Conservation (phyloP, 2,888 invertebrate species). For the Horisme vitalbata region DNA sequence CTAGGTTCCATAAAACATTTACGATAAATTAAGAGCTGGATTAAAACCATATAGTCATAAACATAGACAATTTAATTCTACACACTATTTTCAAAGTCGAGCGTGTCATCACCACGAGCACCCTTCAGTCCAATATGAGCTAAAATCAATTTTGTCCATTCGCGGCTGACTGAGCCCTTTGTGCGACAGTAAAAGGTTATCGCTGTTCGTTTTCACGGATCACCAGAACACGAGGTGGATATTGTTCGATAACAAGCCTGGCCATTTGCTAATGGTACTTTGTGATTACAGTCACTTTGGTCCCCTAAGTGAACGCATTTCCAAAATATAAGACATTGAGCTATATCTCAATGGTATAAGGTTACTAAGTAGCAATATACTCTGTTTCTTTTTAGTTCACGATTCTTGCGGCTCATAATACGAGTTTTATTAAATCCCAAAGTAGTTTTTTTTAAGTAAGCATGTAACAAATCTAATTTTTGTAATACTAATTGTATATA, state of each 20-base stretch:
- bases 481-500: too few species aligned
- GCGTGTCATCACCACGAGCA: constrained; percentile 14
- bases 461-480: too few species aligned
- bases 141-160: constrained; percentile 74
- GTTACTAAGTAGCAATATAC: neutral
- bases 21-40: too few species aligned
- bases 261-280: constrained; percentile 46
- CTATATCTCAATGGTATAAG: neutral
- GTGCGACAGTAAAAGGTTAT: constrained; percentile 74
- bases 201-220: constrained; percentile 74
- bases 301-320: constrained; percentile 3
- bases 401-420: too few species aligned
- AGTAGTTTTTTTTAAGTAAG: too few species aligned
- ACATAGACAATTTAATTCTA: too few species aligned
- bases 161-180: constrained; percentile 70
- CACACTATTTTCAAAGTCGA: too few species aligned
- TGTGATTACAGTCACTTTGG: constrained; percentile 34
- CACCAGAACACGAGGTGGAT: constrained; percentile 57
- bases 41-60: too few species aligned
- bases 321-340: too few species aligned
- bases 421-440: too few species aligned
- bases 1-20: too few species aligned
- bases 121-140: constrained; percentile 56
- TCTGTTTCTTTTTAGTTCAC: neutral
- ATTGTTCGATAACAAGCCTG: constrained; percentile 60